Conservation (phyloP, 35 echinoderm and acorn worm species). For the Ophiothrix spiculata region DNA sequence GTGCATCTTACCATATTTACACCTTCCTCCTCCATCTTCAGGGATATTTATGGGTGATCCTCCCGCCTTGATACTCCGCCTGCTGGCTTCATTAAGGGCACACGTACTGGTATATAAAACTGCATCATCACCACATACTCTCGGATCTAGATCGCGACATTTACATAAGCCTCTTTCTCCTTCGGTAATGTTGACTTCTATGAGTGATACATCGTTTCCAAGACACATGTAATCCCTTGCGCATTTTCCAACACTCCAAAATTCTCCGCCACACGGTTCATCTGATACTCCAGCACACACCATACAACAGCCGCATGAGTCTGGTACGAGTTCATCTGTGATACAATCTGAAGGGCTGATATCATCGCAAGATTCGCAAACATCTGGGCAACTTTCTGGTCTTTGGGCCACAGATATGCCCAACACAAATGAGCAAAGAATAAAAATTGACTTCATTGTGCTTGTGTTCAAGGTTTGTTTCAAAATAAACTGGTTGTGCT, state of each 20-base stretch:
- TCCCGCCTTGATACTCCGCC: slow-evolving; percentile 1
- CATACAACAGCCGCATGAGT: slow-evolving; percentile 3
- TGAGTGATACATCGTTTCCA: neutral
- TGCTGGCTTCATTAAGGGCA: neutral
- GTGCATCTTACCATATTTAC: neutral
- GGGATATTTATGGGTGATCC: neutral
- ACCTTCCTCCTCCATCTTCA: neutral
- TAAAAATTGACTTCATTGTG: neutral
- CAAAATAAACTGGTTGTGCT: neutral
- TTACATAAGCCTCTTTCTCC: neutral
- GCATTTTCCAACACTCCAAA: neutral
- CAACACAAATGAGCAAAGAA: neutral
- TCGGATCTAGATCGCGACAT: neutral
- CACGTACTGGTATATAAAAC: slow-evolving; percentile 19
- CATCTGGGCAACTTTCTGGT: neutral
- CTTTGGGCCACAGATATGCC: neutral
- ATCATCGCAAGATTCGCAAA: neutral
- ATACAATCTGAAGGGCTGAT: neutral
- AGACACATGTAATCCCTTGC: slow-evolving; percentile 20
- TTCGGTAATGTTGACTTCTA: neutral
- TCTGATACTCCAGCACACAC: slow-evolving; percentile 17
- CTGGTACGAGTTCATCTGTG: neutral
- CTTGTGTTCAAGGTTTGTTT: neutral
- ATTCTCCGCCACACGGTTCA: slow-evolving; percentile 22
- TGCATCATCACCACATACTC: slow-evolving; percentile 24